Evolutionary conservation across 2,888 invertebrate genomes (phyloP).

Genomic region (Itoplectis maculator): DNA sequence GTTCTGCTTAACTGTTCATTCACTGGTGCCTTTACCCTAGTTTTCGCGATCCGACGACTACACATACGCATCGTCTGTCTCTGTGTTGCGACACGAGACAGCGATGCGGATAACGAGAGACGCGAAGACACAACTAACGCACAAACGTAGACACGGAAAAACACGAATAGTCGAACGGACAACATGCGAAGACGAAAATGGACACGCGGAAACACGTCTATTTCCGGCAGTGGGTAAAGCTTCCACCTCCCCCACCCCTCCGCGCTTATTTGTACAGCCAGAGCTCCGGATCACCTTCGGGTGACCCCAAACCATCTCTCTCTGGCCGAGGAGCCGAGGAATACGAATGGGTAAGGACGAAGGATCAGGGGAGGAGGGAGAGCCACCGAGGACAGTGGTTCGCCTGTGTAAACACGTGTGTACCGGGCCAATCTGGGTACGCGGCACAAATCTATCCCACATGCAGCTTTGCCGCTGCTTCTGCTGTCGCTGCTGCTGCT

Average conservation of each 20-base stretch:
- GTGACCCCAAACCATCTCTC: slow-evolving; percentile 40
- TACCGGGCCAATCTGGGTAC: slow-evolving; percentile 14
- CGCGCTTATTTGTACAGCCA: slow-evolving; percentile 57
- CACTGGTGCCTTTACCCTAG: too few species aligned
- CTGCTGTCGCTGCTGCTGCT: too few species aligned
- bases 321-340: slow-evolving; percentile 25
- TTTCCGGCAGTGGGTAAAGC: slow-evolving; percentile 49
- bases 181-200: too few species aligned
- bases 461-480: background rate
- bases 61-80: slow-evolving; percentile 30
- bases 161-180: too few species aligned
- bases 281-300: slow-evolving; percentile 49
- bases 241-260: background rate
- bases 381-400: background rate
- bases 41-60: too few species aligned
- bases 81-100: too few species aligned
- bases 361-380: background rate
- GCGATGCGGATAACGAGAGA: slow-evolving; percentile 41
- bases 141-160: background rate
- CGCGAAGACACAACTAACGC: slow-evolving; percentile 20
- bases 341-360: slow-evolving; percentile 39
- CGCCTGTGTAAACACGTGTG: slow-evolving; percentile 49
- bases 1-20: too few species aligned
- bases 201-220: slow-evolving; percentile 19
- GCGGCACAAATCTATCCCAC: slow-evolving; percentile 51